Evolutionary conservation across 35 echinoderm and acorn worm genomes (phyloP).

Genomic region (Ptychodera flava): DNA sequence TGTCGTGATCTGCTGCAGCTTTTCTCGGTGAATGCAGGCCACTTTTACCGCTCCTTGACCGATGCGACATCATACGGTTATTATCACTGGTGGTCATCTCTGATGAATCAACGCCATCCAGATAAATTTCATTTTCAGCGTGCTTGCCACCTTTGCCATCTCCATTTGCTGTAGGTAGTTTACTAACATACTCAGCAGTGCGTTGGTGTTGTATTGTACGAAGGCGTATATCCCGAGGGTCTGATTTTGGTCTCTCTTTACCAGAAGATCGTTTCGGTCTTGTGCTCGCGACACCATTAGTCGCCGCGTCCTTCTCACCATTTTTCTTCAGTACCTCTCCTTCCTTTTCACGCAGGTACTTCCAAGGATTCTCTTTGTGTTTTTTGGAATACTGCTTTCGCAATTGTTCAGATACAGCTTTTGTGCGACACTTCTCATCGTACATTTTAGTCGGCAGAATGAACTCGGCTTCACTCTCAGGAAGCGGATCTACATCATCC

Average conservation of each 20-base stretch:
- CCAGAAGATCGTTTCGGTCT: constrained; percentile 78
- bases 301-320: constrained; percentile 56
- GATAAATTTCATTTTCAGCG: not conserved
- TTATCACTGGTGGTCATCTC: not conserved
- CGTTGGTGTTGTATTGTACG: not conserved
- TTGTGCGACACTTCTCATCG: constrained; percentile 80
- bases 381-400: constrained; percentile 24
- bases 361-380: constrained; percentile 29
- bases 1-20: not conserved
- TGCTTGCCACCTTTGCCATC: not conserved
- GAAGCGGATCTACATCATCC: constrained; percentile 20
- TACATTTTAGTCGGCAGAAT: constrained; percentile 74
- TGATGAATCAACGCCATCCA: not conserved
- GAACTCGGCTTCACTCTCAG: constrained; percentile 92
- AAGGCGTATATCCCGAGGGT: too few relatives aligned
- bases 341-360: constrained; percentile 19
- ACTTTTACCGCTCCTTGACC: constrained; percentile 54
- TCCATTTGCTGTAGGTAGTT: not conserved
- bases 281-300: constrained; percentile 34
- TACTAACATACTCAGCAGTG: not conserved
- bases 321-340: constrained; percentile 80
- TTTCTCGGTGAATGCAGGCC: not conserved
- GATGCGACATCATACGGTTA: not conserved
- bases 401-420: constrained; percentile 82
- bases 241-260: constrained; percentile 7